Base-by-base conservation (phyloP, 2,113 vertebrate species). In the Rhadina sibilatrix region DNA sequence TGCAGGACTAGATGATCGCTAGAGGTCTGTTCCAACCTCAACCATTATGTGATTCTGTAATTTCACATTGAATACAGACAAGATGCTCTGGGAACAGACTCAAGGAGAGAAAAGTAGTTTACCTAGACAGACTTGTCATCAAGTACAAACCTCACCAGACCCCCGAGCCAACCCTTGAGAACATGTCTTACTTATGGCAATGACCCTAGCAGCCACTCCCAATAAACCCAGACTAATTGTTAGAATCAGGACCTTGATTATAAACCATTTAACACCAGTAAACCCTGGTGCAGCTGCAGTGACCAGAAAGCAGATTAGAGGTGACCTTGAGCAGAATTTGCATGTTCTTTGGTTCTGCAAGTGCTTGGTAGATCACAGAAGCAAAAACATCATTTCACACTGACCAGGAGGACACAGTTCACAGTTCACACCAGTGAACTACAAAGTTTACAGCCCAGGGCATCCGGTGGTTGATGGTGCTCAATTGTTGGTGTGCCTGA, bases 391-490 rank as follows among this genome's bases (percentile, higher is more conserved):
- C 13, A 25, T 76, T 85, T 85, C 49, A 21, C 47, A 16, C 25
- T 5, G 8, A 40, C 20, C 12, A 50, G 13, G 15, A 91, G 9
- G 30, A 65, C n/a, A 37, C 15, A 69, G 24, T 61, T 63, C 15
- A 27, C 1, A 2, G 30, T 59, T 64, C 30, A 23, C 1, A 2
- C 4, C n/a, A 31, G 14, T 25, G 31, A 79, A 56, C 9, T 37
- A 64, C n/a, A 46, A 27, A n/a, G 24, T 33, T 90, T 65, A 46
- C 17, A 81, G 40, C 31, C 27, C 37, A 42, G 31, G 18, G 8
- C 9, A 47, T 9, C 19, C 0, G 0, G 14, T 52, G 17, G 6
- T 38, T n/a, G 30, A 27, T 37, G 56, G 37, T 83, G 35, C 16
- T 57, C 46, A 84, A 37, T 20, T 63, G 10, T 11, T 70, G 17